Base-by-base conservation (phyloP, 1,140 invertebrate species). In the Caenorhabditis latens region DNA sequence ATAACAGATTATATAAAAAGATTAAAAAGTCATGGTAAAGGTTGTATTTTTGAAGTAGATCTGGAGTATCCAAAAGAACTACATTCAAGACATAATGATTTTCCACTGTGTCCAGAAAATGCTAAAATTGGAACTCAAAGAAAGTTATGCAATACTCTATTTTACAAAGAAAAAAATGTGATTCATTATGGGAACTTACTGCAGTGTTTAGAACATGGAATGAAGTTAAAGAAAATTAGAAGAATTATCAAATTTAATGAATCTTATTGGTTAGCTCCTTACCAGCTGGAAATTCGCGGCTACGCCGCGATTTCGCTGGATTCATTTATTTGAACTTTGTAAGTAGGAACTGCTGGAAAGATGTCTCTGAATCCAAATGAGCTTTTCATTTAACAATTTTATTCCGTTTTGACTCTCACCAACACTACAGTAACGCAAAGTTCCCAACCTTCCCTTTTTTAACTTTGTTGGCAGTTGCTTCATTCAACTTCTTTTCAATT, bases 181-280 rank as follows among this genome's bases (percentile, higher is more conserved):
- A 92, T 94, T 58, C 94, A 94, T 90, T 94, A 94, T 91, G 83
- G 89, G 86, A 93, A 93, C 90, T 92, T 94, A 50, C 91, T 94
- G 91, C 93, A 94, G 90, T 93, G 92, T 88, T n/a, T 94, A 32
- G 67, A 92, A 83, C 40, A 92, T 84, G 94, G 94, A 48, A 57
- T 94, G 43, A 91, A 90, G 88, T 65, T 94, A 75, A 93, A 87
- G 71, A 94, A 94, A 92, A 92, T 94, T 53, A 91, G 94, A 92
- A 90, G 93, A 91, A 91, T 94, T 48, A 85, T 93, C 71, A 89
- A 89, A 87, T 93, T 95, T 90, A 91, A 93, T 50, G 94, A 95
- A 93, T 91, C 90, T 57, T 24, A 88, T 86, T 94, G 93, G 93
- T 88, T 94, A n/a, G n/a, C n/a, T n/a, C n/a, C n/a, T n/a, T n/a